Evolutionary conservation across 1,140 invertebrate species (phyloP).

Genomic region (Mizuhopecten yessoensis): DNA sequence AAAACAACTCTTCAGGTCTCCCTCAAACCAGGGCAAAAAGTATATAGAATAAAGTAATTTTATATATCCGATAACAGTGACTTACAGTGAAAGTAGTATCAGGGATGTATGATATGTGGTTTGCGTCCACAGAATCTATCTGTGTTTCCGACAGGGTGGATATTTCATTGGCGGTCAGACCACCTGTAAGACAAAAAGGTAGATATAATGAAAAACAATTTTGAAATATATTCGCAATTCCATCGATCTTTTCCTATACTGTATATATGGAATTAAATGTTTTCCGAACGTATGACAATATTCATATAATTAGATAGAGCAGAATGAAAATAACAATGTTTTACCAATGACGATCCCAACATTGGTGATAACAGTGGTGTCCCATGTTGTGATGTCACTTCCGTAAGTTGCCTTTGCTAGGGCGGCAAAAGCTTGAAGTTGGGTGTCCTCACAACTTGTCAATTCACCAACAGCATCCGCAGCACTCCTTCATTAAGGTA

Average conservation of each 20-base stretch:
- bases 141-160: conserved; percentile 54
- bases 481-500: conserved; percentile 51
- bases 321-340: neutral
- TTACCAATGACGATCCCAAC: conserved; percentile 59
- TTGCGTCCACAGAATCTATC: conserved; percentile 58
- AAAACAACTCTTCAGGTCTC: too few relatives aligned
- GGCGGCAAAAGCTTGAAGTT: conserved; percentile 44
- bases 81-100: conserved; percentile 55
- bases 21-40: too few relatives aligned
- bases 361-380: conserved; percentile 51
- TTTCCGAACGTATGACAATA: neutral
- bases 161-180: conserved; percentile 46
- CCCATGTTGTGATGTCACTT: conserved; percentile 56
- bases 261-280: neutral
- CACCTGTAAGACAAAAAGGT: conserved; percentile 49
- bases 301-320: neutral
- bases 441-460: conserved; percentile 55
- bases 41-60: too few relatives aligned
- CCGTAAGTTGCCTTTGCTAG: conserved; percentile 58
- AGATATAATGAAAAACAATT: neutral
- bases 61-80: too few relatives aligned
- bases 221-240: neutral
- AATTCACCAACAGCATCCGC: conserved; percentile 62
- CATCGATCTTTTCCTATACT: neutral
- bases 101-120: conserved; percentile 58